A percentile compares a stretch with the other conserved stretches of the same genome.
phyloP scores from a whole-genome alignment of 2,888 invertebrate species.

The Meloe dianella region DNA sequence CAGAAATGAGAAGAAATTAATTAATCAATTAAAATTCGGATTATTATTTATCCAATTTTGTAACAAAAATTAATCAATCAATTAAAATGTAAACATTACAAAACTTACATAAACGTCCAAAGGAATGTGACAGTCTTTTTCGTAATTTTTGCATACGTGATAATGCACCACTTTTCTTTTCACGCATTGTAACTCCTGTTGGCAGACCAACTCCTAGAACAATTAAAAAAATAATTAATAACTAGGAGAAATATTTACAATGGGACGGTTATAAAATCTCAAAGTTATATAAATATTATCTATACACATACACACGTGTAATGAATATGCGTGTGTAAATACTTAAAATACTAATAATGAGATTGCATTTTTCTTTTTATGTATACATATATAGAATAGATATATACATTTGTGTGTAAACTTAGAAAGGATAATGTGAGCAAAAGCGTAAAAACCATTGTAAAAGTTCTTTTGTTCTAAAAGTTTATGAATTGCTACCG shows the following conservation, averaged over 20 bases:
- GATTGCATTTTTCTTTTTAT: background rate
- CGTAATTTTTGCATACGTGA: conserved; percentile 93
- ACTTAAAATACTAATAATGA: background rate
- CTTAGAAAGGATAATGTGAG: background rate
- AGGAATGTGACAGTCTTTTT: conserved; percentile 94
- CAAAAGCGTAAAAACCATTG: conserved; percentile 3
- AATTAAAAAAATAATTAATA: conserved; percentile 39
- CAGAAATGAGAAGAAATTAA: background rate
- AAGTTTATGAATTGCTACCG: background rate
- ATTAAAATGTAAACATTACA: background rate
- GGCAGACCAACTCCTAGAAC: conserved; percentile 59
- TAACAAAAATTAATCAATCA: too few relatives aligned
- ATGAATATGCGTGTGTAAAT: too few relatives aligned
- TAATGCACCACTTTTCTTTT: conserved; percentile 90
- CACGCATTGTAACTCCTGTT: conserved; percentile 86
- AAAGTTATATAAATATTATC: background rate
- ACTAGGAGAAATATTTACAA: conserved; percentile 24
- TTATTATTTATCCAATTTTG: too few relatives aligned
- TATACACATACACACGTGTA: conserved; percentile 1
- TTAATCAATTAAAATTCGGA: background rate
- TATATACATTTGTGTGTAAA: background rate
- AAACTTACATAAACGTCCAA: conserved; percentile 94
- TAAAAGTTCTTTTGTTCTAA: background rate
- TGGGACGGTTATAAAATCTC: conserved; percentile 2
- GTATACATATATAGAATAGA: background rate